Base-by-base conservation (phyloP, 2,888 invertebrate species). In the Pemphredon lugubris region DNA sequence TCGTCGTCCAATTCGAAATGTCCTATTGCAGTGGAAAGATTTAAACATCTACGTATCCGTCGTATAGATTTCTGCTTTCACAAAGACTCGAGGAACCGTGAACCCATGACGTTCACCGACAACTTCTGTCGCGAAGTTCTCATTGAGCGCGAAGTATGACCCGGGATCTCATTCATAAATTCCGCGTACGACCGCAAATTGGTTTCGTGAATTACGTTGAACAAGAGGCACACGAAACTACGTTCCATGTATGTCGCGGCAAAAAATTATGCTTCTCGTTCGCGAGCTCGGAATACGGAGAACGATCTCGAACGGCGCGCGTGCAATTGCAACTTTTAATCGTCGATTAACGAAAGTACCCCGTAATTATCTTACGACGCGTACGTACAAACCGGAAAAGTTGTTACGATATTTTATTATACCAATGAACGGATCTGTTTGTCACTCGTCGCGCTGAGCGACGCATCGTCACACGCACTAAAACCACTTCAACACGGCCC, bases 111-210 rank as follows among this genome's bases (percentile, higher is more conserved):
- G 30, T 9, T 30, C 9, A 30, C 30, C 9, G 32, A 40, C 18
- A n/a, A n/a, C 30, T 53, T 20, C 39, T 45, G 34, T 44, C 61
- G 50, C 63, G 48, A 47, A 57, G 45, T 45, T 32, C 40, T 69
- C 72, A 69, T 69, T 69, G 54, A 60, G 66, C 61, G 37, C 39
- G 14, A 51, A 59, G 42, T 18, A 44, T 47, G 53, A 48, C 40
- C 39, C 44, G 72, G 65, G 68, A 63, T 40, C 42, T 66, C 66
- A 72, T 72, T 73, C 71, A 72, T 63, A 65, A 72, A 72, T 73
- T 72, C 60, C 58, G 16, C 53, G 57, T 66, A 71, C 37, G 45
- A 68, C 68, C 57, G 48, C 61, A 72, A 67, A 70, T 70, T 60
- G 64, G 63, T 64, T 68, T 64, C 55, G 64, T 45, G 50, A 57